phyloP scores from a whole-genome alignment of 2,113 vertebrate species.

The Eclectus roratus region DNA sequence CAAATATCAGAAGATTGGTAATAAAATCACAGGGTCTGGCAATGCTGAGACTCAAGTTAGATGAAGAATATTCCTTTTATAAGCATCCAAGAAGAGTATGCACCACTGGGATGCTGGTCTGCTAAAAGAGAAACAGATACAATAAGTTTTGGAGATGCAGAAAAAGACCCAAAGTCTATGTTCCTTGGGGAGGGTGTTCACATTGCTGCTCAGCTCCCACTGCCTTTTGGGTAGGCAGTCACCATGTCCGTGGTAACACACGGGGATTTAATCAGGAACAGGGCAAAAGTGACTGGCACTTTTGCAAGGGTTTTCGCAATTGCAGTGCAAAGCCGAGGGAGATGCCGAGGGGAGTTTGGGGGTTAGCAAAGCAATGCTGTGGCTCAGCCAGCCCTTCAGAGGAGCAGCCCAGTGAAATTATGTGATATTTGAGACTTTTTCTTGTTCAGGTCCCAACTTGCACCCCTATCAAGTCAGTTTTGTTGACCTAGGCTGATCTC shows the following conservation, averaged over 20 bases:
- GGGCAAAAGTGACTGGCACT: background rate
- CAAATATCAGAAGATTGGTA: conserved; percentile 3
- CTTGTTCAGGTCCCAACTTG: background rate
- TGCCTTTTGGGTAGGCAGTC: background rate
- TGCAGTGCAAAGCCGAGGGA: background rate
- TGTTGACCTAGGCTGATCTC: background rate
- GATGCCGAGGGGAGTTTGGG: background rate
- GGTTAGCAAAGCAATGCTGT: background rate
- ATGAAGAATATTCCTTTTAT: background rate
- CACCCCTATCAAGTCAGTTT: background rate
- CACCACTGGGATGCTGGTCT: background rate
- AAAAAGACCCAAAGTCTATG: background rate
- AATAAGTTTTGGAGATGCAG: background rate
- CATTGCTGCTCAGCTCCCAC: accelerated
- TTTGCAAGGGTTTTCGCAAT: background rate
- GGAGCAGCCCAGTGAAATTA: background rate
- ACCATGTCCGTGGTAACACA: accelerated
- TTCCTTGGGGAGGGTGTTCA: background rate
- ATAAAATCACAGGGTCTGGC: conserved; percentile 1
- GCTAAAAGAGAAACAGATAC: background rate
- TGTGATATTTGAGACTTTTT: background rate
- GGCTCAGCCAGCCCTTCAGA: background rate
- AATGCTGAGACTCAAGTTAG: background rate
- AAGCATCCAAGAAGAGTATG: background rate
- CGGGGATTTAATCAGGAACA: background rate